Base-by-base conservation (phyloP, 2,888 invertebrate genomes). In the Philereme transversata region DNA sequence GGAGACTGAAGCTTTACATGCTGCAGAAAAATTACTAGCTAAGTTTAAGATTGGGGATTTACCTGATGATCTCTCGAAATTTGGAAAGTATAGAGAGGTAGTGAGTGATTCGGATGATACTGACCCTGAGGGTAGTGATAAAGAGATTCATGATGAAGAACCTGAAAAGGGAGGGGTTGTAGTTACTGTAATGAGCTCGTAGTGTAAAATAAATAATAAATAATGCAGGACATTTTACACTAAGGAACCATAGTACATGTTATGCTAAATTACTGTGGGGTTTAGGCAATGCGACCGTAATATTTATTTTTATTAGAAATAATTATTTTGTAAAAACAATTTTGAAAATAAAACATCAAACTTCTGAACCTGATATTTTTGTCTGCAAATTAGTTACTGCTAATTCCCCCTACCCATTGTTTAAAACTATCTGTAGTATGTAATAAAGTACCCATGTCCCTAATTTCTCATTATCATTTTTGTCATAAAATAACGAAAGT, bases 81-180 rank as follows among this genome's bases (percentile, higher is more conserved):
- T 88, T 69, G 87, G 83, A 44, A 84, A 82, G 46, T 93, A 93
- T 61, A 78, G 90, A 64, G 82, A 84, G 35, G 76, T 70, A 4
- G 81, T 80, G 8, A 87, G 88, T 73, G 88, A 87, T 38, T 84
- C 87, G 0, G 83, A 84, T 52, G 72, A 69, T 1, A 84, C 87
- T 0, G 88, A 91, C 57, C 80, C 78, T 54, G 89, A 93, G 64
- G 92, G 88, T 4, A 93, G 93, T 78, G 93, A 93, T 68, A 83
- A 92, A 47, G 93, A 94, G 75, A 88, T 94, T 0, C 86, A 92
- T 69, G 94, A 94, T 77, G 93, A 94, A 9, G 94, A 94, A 58
- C 88, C 92, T 8, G 94, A 94, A 48, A 90, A 86, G 78, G 89
- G 89, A 4, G 94, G 94, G 6, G 93, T 94, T 2, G 82, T 92